Base-by-base conservation (phyloP, 1,140 invertebrate genomes). In the Zaprionus nigranus region DNA sequence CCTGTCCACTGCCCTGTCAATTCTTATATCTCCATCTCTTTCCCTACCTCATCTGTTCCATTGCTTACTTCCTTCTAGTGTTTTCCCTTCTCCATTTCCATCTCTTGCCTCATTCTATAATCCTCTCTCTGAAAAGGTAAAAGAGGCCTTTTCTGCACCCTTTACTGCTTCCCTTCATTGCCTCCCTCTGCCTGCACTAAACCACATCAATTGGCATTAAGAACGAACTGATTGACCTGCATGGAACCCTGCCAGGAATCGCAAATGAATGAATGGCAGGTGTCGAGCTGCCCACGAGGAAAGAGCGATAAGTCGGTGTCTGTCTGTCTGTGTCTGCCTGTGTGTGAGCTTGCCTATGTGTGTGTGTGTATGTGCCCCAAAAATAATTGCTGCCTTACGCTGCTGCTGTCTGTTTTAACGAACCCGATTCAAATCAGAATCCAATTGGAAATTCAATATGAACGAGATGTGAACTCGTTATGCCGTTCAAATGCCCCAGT, bases 191-290 rank as follows among this genome's bases (percentile, higher is more conserved):
- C 5, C 46, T 22, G 30, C 60, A 40, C 40, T 61, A 69, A 81
- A 60, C 67, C 62, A 28, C 71, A 58, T 78, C 66, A 78, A 69
- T 66, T 71, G 64, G 26, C 58, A 79, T 72, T 61, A 59, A 53
- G 49, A 36, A 24, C 13, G 58, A 56, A 22, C 53, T 49, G 57
- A 68, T 38, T 59, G 71, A 24, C 49, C 57, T 30, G 51, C 5
- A 59, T 28, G 51, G 51, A 40, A 40, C 34, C 34, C 36, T 53
- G 58, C 30, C 54, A 36, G 40, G 66, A 68, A 81, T 70, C 62
- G 70, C 46, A 63, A 69, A 53, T 63, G 49, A 69, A 56, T 64
- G 51, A 46, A 38, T 62, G 12, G n/a, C 28, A 26, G 65, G 62
- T 65, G 54, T 58, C 68, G 63, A 20, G 46, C 13, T 56, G 53